A percentile compares a stretch with the other conserved stretches of the same genome.
Conservation (phyloP, 1,140 invertebrate species). For the Leptinotarsa undecemlineata region DNA sequence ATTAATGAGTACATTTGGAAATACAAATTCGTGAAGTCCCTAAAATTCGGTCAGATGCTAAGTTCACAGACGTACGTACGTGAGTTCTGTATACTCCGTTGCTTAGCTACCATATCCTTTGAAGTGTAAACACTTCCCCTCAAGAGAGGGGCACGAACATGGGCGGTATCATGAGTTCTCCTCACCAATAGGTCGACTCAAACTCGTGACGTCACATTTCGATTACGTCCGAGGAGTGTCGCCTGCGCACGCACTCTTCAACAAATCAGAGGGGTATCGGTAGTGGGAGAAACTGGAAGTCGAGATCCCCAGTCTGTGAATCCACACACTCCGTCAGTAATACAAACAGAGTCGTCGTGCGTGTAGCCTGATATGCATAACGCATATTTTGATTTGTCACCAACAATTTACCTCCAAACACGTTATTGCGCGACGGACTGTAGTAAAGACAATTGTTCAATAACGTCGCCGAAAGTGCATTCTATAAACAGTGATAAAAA, state of each 20-base stretch:
- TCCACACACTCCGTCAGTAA: slow-evolving; percentile 44
- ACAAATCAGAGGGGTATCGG: slow-evolving; percentile 12
- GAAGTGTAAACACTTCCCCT: slow-evolving; percentile 57
- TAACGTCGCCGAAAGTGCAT: slow-evolving; percentile 12
- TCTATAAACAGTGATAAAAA: not conserved
- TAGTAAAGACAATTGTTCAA: slow-evolving; percentile 11
- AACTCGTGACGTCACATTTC: slow-evolving; percentile 43
- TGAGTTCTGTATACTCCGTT: slow-evolving; percentile 50
- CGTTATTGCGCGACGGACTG: slow-evolving; percentile 17
- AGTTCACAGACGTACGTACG: slow-evolving; percentile 37
- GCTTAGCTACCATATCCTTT: slow-evolving; percentile 54
- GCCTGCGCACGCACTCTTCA: slow-evolving; percentile 41
- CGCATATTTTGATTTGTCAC: slow-evolving; percentile 41
- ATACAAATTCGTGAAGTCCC: not conserved
- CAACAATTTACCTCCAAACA: slow-evolving; percentile 9
- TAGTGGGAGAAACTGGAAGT: slow-evolving; percentile 26
- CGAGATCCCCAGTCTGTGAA: slow-evolving; percentile 11
- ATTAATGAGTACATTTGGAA: not conserved
- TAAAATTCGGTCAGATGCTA: slow-evolving; percentile 3
- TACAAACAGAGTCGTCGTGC: slow-evolving; percentile 53
- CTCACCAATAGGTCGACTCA: slow-evolving; percentile 42
- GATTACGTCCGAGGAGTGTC: slow-evolving; percentile 36
- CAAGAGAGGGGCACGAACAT: slow-evolving; percentile 41
- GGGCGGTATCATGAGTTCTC: slow-evolving; percentile 53
- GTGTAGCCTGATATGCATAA: slow-evolving; percentile 59